A percentile compares a stretch with the other conserved stretches of the same genome.
These are phyloP conservation scores for Aurelia aurita DNA, from an alignment of 30 jellyfish, hydroid and myxozoan genomes.

Conservation along the genomic window DNA sequence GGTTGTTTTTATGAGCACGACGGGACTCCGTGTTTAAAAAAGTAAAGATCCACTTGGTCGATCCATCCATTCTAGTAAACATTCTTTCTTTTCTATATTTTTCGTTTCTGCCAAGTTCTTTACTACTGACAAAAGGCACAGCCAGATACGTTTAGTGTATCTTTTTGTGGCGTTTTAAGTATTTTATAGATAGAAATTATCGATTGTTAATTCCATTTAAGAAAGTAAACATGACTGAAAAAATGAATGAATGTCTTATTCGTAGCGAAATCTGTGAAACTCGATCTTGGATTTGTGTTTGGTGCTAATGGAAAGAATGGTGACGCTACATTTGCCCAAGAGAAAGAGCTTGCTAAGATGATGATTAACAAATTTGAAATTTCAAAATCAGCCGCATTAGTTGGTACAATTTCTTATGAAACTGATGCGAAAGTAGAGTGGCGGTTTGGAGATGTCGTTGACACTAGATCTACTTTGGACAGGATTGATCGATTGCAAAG, in stretches of 20 bases:
- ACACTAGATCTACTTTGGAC: background rate
- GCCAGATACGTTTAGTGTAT: too few relatives aligned
- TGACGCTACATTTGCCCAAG: constrained; percentile 21
- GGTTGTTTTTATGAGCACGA: too few relatives aligned
- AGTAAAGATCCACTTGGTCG: too few relatives aligned
- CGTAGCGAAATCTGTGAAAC: constrained; percentile 46
- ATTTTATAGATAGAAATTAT: too few relatives aligned
- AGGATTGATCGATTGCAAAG: constrained; percentile 9
- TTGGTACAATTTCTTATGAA: constrained; percentile 44
- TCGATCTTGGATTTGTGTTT: constrained; percentile 74
- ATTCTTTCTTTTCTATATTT: too few relatives aligned
- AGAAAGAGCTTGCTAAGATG: constrained; percentile 52
- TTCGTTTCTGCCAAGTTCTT: too few relatives aligned
- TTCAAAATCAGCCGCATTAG: constrained; percentile 17
- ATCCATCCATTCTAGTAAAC: too few relatives aligned
- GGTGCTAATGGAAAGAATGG: constrained; percentile 54
- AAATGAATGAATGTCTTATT: constrained; percentile 4
- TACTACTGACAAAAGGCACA: too few relatives aligned
- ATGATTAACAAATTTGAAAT: constrained; percentile 6
- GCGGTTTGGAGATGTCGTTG: constrained; percentile 47
- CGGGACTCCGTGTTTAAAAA: too few relatives aligned
- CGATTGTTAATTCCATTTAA: too few relatives aligned
- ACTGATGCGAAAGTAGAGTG: background rate
- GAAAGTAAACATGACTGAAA: too few relatives aligned
- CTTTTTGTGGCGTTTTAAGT: too few relatives aligned